Base-by-base conservation (phyloP, 2,797 vertebrate species). In the Aldrovandia affinis region DNA sequence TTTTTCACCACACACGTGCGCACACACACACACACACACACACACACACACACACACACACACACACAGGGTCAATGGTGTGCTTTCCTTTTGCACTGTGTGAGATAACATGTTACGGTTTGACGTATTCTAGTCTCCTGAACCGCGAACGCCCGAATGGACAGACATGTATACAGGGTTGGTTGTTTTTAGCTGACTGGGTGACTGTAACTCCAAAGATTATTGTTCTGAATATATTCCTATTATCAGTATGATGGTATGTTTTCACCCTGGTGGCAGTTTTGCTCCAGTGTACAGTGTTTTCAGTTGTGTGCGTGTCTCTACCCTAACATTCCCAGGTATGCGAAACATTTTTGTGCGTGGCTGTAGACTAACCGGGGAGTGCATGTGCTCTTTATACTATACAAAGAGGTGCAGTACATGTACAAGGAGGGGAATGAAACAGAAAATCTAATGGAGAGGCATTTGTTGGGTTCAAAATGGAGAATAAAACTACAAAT, bases 311-410 rank as follows among this genome's bases (percentile, higher is more conserved):
- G 86, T 77, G 61, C 55, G 83, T 83, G 77, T 91, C 93, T 94
- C 93, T 95, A 91, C 94, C 95, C 93, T 95, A 96, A 95, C 94
- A 96, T 97, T 98, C 97, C 96, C 95, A 92, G 94, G 92, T 90
- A 92, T 95, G 89, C 93, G 95, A 95, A 95, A 93, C 94, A 93
- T 96, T 95, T 92, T 88, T 93, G 93, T 33, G 81, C 86, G 85
- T 83, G 83, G 82, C 80, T 80, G 95, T 95, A 94, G 93, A 82
- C 94, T 95, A 95, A 95, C 94, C 89, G 93, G 95, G 94, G 94
- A 94, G 94, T 95, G 95, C 95, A 96, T 96, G 95, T 95, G 93
- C 94, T 84, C 95, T 96, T 96, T 95, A 91, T 95, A 95, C 78
- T 92, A 85, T 87, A 82, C 63, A 54, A 83, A 88, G 90, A 87